Conservation (phyloP, 2,797 vertebrate species). For the Acrossocheilus fasciatus region DNA sequence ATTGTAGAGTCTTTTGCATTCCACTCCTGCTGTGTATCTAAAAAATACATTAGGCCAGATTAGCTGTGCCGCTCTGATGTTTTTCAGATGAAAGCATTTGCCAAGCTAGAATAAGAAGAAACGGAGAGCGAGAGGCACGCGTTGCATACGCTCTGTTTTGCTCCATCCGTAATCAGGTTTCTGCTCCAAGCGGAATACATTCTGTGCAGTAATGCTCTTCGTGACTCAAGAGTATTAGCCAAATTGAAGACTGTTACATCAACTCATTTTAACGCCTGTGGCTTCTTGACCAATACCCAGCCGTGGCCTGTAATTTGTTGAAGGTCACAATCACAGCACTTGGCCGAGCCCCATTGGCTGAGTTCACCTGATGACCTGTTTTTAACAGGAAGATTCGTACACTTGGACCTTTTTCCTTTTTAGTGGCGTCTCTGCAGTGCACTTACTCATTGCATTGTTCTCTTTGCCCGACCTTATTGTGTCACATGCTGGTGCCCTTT, state of each 20-base stretch:
- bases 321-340: slow-evolving; percentile 69
- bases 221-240: slow-evolving; percentile 70
- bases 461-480: not conserved
- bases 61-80: slow-evolving; percentile 67
- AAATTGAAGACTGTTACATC: slow-evolving; percentile 71
- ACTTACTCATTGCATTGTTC: not conserved
- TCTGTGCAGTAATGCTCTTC: slow-evolving; percentile 68
- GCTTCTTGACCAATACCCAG: slow-evolving; percentile 60
- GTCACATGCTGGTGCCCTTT: not conserved
- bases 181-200: slow-evolving; percentile 45
- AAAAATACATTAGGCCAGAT: slow-evolving; percentile 63
- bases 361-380: not conserved
- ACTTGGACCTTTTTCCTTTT: not conserved
- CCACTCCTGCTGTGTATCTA: slow-evolving; percentile 62
- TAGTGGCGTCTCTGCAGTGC: slow-evolving; percentile 22
- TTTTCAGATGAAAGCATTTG: slow-evolving; percentile 67
- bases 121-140: slow-evolving; percentile 16
- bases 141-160: slow-evolving; percentile 51
- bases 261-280: slow-evolving; percentile 40
- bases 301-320: slow-evolving; percentile 75
- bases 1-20: slow-evolving; percentile 58
- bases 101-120: slow-evolving; percentile 35
- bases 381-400: slow-evolving; percentile 26
- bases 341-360: slow-evolving; percentile 63
- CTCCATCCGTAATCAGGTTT: slow-evolving; percentile 61